Evolutionary conservation across 2,888 invertebrate genomes (phyloP).

Genomic region (Pyralis farinalis): DNA sequence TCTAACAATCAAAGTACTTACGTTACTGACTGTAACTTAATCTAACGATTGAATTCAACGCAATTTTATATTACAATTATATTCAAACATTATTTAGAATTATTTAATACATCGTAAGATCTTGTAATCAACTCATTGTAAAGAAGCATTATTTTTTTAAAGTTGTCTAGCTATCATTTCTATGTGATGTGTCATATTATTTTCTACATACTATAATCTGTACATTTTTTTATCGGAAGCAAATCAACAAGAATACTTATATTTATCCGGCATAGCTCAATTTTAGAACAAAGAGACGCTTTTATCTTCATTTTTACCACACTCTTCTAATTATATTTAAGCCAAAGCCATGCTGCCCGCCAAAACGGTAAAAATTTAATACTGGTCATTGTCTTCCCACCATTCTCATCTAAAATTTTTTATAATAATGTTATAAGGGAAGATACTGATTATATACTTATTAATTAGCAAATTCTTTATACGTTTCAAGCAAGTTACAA

Average conservation of each 20-base stretch:
- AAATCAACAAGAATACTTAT: conserved; percentile 36
- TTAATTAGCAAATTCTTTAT: no score
- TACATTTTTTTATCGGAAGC: conserved; percentile 38
- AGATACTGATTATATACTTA: no score
- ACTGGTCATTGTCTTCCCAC: conserved; percentile 25
- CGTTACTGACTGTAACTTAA: no score
- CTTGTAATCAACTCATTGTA: no score
- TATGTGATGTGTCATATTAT: conserved; percentile 2
- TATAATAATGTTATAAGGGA: no score
- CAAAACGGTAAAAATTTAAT: conserved; percentile 29
- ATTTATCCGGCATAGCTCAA: conserved; percentile 70
- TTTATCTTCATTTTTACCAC: conserved; percentile 33
- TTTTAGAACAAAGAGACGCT: conserved; percentile 67
- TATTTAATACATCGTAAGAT: no score
- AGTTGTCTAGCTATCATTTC: not conserved
- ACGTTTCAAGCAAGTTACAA: no score
- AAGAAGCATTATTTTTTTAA: no score
- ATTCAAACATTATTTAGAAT: no score
- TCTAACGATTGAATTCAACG: no score
- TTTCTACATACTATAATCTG: conserved; percentile 17
- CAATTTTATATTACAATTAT: no score
- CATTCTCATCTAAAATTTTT: conserved; percentile 32
- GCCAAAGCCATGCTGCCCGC: conserved; percentile 52
- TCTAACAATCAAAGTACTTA: no score
- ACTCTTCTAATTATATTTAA: conserved; percentile 28